Evolutionary conservation across 2,888 invertebrate genomes (phyloP), one percentile per base, ranked within the genome.

Genomic region (Pterostichus madidus): DNA sequence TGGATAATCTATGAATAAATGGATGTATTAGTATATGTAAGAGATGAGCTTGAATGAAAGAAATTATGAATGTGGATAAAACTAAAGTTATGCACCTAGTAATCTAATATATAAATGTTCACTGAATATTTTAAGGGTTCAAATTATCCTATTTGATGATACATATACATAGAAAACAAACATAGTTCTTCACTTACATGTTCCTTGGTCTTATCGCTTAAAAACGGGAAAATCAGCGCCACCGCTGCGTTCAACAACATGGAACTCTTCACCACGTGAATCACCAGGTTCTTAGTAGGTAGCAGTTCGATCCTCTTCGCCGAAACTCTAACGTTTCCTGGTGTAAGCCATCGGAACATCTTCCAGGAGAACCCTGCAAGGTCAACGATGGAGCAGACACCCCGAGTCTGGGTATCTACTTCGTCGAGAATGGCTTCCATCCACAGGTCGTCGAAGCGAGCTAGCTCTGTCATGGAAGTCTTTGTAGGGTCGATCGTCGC

Each of bases 391-490:
- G 88, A 85, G 71, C 89, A 88, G 7, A 90, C 80, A 3, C 90
- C 90, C 53, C 88, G 87, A 81, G 86, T 84, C 84, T 87, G 87
- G 3, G 88, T 88, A 39, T 87, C 85, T 7, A 86, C 85, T 80
- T 88, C 87, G 76, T 89, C 88, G 81, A 89, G 83, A 11, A 88
- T 86, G 15, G 87, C 85, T 84, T 90, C 90, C 15, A 90, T 77
- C 88, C 89, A 89, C 3, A 89, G 85, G 83, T 89, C 89, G 79
- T 90, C 89, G 17, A 90, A 85, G 59, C 88, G 86, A 8, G 88
- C 85, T 49, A 89, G 84, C 73, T 90, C 89, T 39, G 86, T 80
- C 2, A 89, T 78, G 5, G 85, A 84, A 80, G 87, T 87, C 77
- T 85, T 86, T 0, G 85, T 84, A 0, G 87, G 85, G 83, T 88